Base-by-base conservation (phyloP, 2,113 vertebrate genomes). In the Dipodomys spectabilis region DNA sequence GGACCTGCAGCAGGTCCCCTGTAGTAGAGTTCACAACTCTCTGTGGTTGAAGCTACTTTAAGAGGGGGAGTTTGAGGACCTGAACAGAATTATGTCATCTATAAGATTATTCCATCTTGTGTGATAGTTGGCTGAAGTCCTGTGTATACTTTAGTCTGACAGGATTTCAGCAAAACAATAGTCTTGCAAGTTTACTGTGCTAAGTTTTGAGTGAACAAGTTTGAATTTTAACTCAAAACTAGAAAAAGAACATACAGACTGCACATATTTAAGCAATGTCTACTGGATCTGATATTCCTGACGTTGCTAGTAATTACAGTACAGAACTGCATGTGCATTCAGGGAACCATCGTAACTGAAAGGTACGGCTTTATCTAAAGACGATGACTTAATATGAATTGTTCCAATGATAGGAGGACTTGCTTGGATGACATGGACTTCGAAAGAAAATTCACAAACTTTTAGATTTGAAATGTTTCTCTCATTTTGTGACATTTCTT, bases 121-220 rank as follows among this genome's bases (percentile, higher is more conserved):
- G 44, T 57, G 69, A 85, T 87, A 64, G 53, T 45, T 92, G 80
- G 62, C 30, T 71, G 91, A 80, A 39, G 75, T 80, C 39, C 53
- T 82, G 1, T 23, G 32, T 75, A 67, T 4, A 64, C 92, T 84
- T 96, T 62, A 65, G 23, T 67, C 23, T 77, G 35, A 69, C 30
- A 60, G 49, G 35, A 89, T 92, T 86, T 96, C 65, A 89, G 39
- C 11, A 93, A 91, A 94, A 69, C 39, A 93, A 32, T 1, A 77
- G 35, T 68, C 79, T 95, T 77, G 2, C 1, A 79, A 92, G 25
- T 79, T 91, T 92, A 11, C 49, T n/a, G 82, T 65, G 77, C 25
- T 88, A 89, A 57, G 15, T 81, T 32, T 82, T 32, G 5, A 89
- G n/a, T 75, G 8, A 92, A 19, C 15, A 72, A 64, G 20, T 64